Evolutionary conservation across 2,888 invertebrate species (phyloP).

Genomic region (Criorhina ranunculi): DNA sequence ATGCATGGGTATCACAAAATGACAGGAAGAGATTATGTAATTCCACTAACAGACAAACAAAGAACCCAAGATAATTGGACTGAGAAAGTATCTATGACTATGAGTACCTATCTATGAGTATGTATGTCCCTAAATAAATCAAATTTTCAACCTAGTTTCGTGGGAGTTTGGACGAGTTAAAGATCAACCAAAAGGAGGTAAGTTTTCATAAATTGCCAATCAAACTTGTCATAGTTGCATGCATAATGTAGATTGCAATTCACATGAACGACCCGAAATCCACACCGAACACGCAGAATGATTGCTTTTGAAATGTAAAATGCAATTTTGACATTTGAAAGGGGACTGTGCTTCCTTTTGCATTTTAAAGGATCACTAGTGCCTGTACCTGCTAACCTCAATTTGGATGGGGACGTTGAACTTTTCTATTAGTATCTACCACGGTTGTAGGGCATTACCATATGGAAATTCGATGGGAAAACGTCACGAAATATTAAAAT

Average conservation of each 20-base stretch:
- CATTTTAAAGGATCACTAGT: slow-evolving; percentile 20
- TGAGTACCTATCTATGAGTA: neutral
- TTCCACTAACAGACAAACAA: slow-evolving; percentile 17
- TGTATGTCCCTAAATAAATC: slow-evolving; percentile 26
- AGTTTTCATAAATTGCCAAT: slow-evolving; percentile 27
- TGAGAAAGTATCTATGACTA: slow-evolving; percentile 37
- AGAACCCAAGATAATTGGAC: slow-evolving; percentile 27
- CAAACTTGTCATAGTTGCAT: slow-evolving; percentile 18
- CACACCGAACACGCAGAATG: neutral
- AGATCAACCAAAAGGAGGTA: slow-evolving; percentile 1
- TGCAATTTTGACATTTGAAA: slow-evolving; percentile 8
- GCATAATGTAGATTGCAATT: slow-evolving; percentile 15
- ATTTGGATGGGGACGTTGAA: slow-evolving; percentile 33
- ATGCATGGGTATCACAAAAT: slow-evolving; percentile 29
- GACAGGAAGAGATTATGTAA: slow-evolving; percentile 51
- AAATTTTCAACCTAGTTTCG: slow-evolving; percentile 16
- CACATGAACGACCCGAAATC: too few species aligned
- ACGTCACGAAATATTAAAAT: slow-evolving; percentile 1
- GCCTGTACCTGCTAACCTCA: slow-evolving; percentile 10
- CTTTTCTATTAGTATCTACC: too few species aligned
- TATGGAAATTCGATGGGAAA: slow-evolving; percentile 14
- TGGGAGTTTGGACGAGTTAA: neutral
- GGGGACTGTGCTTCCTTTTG: too few species aligned
- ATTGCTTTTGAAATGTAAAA: slow-evolving; percentile 48
- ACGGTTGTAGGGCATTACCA: neutral